Percentiles rank a stretch among this genome's conserved stretches.
Conservation (phyloP, 1,140 invertebrate species). For the Caenorhabditis latens region DNA sequence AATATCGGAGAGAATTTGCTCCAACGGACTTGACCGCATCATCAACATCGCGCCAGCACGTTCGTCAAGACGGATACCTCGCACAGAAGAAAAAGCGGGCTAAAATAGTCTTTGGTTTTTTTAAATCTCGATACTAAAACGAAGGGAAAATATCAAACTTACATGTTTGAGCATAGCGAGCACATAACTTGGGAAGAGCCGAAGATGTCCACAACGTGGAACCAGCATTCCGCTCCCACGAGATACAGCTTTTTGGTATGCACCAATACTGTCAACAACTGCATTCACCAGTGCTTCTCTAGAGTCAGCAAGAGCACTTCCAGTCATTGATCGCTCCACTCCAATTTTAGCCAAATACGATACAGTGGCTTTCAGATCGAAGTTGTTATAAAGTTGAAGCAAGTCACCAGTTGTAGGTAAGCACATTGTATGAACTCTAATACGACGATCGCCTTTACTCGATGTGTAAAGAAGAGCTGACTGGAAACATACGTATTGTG, state of each 20-base stretch:
- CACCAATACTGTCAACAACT: conserved; percentile 88
- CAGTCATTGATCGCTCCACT: conserved; percentile 89
- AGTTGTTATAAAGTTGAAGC: conserved; percentile 88
- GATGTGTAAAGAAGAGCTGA: conserved; percentile 97
- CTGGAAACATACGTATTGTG: conserved; percentile 89
- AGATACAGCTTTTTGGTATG: conserved; percentile 82
- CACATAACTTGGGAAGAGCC: conserved; percentile 87
- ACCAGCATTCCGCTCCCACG: conserved; percentile 81
- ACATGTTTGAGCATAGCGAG: conserved; percentile 91
- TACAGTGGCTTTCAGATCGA: conserved; percentile 95
- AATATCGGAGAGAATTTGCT: conserved; percentile 86
- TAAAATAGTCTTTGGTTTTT: conserved; percentile 44
- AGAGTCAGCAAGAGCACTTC: conserved; percentile 87
- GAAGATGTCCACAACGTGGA: conserved; percentile 81
- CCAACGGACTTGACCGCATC: conserved; percentile 89
- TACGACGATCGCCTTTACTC: conserved; percentile 95
- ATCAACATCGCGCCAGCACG: conserved; percentile 92
- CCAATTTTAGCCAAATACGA: conserved; percentile 82
- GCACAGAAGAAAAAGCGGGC: conserved; percentile 78
- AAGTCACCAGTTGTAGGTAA: conserved; percentile 89
- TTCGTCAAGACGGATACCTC: conserved; percentile 90
- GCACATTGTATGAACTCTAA: conserved; percentile 96
- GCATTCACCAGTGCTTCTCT: conserved; percentile 96
- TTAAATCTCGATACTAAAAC: conserved; percentile 33
- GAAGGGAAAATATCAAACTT: conserved; percentile 78